Conservation (phyloP, 2,113 vertebrate species). For the Astur gentilis region DNA sequence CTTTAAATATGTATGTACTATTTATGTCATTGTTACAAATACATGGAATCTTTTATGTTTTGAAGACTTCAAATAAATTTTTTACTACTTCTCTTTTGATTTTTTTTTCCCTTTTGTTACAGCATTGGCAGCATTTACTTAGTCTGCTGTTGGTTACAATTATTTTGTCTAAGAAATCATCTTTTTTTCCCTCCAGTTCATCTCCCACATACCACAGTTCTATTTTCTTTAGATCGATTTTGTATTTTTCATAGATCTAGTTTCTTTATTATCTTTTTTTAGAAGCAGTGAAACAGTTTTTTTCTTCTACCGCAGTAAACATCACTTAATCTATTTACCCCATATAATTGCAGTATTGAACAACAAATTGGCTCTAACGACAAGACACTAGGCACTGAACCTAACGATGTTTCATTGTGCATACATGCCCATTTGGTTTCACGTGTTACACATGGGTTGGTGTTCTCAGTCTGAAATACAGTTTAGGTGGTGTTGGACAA, state of each 20-base stretch:
- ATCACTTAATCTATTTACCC: background rate
- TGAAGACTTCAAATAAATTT: background rate
- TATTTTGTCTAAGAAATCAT: background rate
- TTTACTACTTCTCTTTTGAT: background rate
- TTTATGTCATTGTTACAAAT: constrained; percentile 47
- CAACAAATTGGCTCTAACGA: background rate
- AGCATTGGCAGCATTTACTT: background rate
- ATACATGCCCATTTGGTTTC: background rate
- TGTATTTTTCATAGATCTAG: background rate
- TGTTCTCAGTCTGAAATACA: background rate
- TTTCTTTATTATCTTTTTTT: background rate
- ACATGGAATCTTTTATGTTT: constrained; percentile 21
- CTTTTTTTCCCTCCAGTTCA: background rate
- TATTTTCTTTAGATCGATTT: background rate
- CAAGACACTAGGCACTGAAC: background rate
- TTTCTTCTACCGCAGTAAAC: background rate
- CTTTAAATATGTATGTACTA: constrained; percentile 1
- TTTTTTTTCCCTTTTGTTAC: background rate
- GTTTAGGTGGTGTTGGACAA: background rate
- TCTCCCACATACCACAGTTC: background rate
- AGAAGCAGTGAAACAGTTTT: background rate
- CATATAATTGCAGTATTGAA: background rate
- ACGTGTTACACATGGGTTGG: background rate
- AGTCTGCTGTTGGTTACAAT: background rate
- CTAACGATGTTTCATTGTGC: background rate